These are phyloP conservation scores for Dendrolimus pini DNA, from an alignment of 2,888 invertebrate species.

Conservation along the genomic window DNA sequence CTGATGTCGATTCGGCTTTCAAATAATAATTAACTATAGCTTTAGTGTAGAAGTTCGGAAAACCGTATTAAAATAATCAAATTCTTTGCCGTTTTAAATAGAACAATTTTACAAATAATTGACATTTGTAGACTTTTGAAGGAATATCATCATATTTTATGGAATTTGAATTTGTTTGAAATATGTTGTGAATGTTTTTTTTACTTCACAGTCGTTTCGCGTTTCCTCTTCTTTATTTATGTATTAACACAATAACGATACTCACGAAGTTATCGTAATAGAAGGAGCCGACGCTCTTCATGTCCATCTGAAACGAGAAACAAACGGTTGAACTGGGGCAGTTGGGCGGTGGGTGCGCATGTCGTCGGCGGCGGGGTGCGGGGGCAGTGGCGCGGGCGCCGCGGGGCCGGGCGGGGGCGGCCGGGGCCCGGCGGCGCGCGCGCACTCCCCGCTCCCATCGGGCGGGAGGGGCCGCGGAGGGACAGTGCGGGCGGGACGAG, in stretches of 20 bases:
- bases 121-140: too few relatives aligned
- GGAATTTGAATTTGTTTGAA: too few relatives aligned
- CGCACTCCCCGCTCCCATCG: constrained; percentile 33
- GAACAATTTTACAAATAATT: too few relatives aligned
- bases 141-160: too few relatives aligned
- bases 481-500: constrained; percentile 48
- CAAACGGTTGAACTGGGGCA: constrained; percentile 58
- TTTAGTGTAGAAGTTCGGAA: too few relatives aligned
- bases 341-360: constrained; percentile 16
- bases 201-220: background rate
- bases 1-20: too few relatives aligned
- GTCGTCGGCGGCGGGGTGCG: constrained; percentile 13
- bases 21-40: too few relatives aligned
- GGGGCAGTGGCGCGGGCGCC: constrained; percentile 33
- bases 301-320: constrained; percentile 92
- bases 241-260: constrained; percentile 48
- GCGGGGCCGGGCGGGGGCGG: constrained; percentile 48
- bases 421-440: constrained; percentile 37
- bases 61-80: too few relatives aligned
- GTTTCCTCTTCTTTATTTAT: background rate
- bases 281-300: constrained; percentile 97
- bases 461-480: constrained; percentile 39
- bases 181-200: background rate
- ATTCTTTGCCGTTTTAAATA: too few relatives aligned
- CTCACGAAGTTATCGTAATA: constrained; percentile 98